Conservation (phyloP, 1,140 invertebrate species). For the Hormaphis cornu region DNA sequence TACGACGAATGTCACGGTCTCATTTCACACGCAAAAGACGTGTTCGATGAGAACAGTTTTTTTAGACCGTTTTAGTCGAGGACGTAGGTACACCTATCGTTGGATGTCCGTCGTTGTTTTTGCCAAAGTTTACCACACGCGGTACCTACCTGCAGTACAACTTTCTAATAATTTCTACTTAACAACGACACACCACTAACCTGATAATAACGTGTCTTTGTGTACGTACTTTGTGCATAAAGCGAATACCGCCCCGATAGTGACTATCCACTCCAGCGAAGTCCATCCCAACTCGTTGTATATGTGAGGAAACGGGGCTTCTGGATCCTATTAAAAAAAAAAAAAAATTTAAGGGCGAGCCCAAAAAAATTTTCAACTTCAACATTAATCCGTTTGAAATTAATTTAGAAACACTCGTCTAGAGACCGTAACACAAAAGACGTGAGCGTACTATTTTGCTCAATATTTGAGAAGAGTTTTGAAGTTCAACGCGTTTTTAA, state of each 20-base stretch:
- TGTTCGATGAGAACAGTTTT: neutral
- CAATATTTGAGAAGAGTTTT: no score
- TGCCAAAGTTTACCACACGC: no score
- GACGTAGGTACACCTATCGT: neutral
- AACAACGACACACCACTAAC: no score
- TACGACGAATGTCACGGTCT: neutral
- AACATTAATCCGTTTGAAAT: no score
- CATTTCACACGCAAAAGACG: neutral
- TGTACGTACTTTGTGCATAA: slow-evolving; percentile 35
- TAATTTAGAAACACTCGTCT: no score
- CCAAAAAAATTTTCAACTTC: slow-evolving; percentile 13
- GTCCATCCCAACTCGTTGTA: slow-evolving; percentile 58
- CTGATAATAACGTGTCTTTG: neutral
- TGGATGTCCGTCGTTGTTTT: no score
- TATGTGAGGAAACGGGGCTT: slow-evolving; percentile 73
- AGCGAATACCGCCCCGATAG: slow-evolving; percentile 50
- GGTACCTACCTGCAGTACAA: no score
- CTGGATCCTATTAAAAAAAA: slow-evolving; percentile 2
- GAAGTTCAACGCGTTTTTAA: no score
- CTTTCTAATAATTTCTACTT: no score
- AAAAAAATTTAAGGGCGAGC: neutral
- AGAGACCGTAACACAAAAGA: no score
- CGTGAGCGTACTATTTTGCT: no score
- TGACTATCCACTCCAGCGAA: slow-evolving; percentile 79
- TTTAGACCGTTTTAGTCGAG: no score